Conservation (phyloP, 2,113 vertebrate genomes). For the Heteronetta atricapilla region DNA sequence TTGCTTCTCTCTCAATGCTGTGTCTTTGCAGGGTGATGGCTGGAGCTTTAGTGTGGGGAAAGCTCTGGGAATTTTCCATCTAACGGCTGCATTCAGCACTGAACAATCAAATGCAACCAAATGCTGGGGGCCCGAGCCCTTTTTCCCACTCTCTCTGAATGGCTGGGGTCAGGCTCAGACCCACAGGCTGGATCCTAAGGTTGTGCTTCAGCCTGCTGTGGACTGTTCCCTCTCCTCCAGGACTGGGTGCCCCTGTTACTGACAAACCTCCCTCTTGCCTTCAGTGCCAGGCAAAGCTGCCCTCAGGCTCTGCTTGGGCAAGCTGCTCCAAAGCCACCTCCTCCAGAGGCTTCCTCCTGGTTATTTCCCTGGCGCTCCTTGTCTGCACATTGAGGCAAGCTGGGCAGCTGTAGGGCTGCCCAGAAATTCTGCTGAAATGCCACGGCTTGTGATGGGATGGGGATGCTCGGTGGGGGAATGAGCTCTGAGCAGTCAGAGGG, state of each 20-base stretch:
- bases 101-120: not conserved
- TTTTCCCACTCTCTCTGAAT: not conserved
- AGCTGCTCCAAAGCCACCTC: not conserved
- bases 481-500: not conserved
- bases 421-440: not conserved
- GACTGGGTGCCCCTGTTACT: not conserved
- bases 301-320: not conserved
- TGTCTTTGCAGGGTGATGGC: not conserved
- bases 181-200: not conserved
- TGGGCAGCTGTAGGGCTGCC: not conserved
- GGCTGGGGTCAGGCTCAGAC: not conserved
- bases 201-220: not conserved
- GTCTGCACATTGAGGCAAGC: not conserved
- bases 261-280: not conserved
- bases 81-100: not conserved
- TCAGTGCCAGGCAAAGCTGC: not conserved
- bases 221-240: not conserved
- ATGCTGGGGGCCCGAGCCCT: fast-evolving
- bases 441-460: not conserved
- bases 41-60: not conserved
- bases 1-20: fast-evolving
- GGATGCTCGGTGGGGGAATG: not conserved
- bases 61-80: not conserved
- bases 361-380: not conserved
- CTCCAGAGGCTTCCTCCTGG: not conserved